phyloP scores from a whole-genome alignment of 2,113 vertebrate genomes.

The Platichthys stellatus region DNA sequence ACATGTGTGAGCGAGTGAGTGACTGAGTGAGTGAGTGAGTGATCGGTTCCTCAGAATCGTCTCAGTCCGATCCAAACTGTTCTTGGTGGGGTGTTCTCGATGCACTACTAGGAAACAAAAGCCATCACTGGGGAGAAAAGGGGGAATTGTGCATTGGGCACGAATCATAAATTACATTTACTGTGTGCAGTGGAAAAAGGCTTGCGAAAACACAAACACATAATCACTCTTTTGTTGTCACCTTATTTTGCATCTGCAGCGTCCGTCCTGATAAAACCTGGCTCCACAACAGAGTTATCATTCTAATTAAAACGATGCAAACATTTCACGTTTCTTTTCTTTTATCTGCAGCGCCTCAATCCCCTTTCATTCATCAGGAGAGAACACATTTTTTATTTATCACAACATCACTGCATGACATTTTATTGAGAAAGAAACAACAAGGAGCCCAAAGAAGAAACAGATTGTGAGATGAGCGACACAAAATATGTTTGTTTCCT shows the following conservation, averaged over 20 bases:
- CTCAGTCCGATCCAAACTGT: conserved; percentile 58
- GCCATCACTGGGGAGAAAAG: conserved; percentile 49
- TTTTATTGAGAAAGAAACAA: conserved; percentile 9
- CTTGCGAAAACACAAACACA: conserved; percentile 57
- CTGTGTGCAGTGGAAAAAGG: conserved; percentile 60
- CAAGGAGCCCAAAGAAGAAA: background rate
- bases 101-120: conserved; percentile 58
- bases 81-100: conserved; percentile 52
- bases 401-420: conserved; percentile 20
- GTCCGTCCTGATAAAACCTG: conserved; percentile 37
- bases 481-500: background rate
- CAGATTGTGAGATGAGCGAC: background rate
- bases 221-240: conserved; percentile 63
- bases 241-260: conserved; percentile 55
- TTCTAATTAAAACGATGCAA: conserved; percentile 66
- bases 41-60: no score
- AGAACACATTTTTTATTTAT: conserved; percentile 50
- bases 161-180: conserved; percentile 62
- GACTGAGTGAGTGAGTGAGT: conserved; percentile 16
- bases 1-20: conserved; percentile 29
- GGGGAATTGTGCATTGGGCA: conserved; percentile 23
- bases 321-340: conserved; percentile 38
- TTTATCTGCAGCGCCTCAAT: conserved; percentile 36
- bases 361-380: conserved; percentile 13
- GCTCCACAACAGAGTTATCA: conserved; percentile 46